A percentile compares a stretch with the other conserved stretches of the same genome.
phyloP scores from a whole-genome alignment of 2,888 invertebrate species.

The Melangyna quadrimaculata region DNA sequence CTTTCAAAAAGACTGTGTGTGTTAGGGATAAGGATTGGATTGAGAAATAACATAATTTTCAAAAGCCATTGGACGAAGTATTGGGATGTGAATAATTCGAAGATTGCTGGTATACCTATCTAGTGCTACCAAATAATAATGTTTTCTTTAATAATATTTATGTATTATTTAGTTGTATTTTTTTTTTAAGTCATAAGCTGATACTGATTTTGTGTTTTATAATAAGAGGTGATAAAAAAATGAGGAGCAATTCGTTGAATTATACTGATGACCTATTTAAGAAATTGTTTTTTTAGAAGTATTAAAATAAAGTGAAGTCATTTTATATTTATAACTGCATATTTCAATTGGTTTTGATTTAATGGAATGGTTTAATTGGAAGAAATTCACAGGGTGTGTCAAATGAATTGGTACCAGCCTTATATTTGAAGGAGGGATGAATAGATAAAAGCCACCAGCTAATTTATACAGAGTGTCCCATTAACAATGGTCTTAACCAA shows the following conservation, averaged over 20 bases:
- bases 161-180: constrained; percentile 1
- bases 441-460: too few species aligned
- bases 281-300: constrained; percentile 12
- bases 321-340: background rate
- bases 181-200: background rate
- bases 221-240: background rate
- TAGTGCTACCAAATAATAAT: constrained; percentile 51
- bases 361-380: background rate
- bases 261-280: background rate
- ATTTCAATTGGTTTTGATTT: background rate
- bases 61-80: background rate
- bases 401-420: too few species aligned
- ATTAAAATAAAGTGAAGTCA: constrained; percentile 18
- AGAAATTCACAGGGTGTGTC: background rate
- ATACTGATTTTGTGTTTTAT: background rate
- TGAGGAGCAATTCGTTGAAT: background rate
- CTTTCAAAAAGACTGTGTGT: constrained; percentile 18
- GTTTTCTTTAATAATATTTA: constrained; percentile 9
- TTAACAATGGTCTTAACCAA: too few species aligned
- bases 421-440: too few species aligned
- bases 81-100: background rate
- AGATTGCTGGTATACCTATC: background rate
- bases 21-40: constrained; percentile 16
- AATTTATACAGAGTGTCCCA: too few species aligned
- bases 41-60: constrained; percentile 38